Evolutionary conservation across 1,140 invertebrate species (phyloP), one percentile per base, ranked within the genome.

Genomic region (Mercenaria mercenaria): DNA sequence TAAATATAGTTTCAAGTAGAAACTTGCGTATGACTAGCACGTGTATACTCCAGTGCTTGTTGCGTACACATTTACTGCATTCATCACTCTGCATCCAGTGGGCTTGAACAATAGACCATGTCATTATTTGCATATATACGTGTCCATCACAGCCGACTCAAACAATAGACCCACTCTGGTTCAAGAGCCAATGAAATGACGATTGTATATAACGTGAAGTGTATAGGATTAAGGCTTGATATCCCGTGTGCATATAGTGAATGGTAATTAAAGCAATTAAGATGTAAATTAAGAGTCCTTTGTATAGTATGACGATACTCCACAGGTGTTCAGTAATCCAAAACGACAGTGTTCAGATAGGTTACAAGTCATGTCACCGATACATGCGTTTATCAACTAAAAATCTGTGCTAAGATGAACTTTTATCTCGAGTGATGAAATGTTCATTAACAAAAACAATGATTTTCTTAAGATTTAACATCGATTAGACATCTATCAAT

Each of bases 361-460:
- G 29, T n/a, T 50, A 76, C 39, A 47, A 76, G n/a, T 23, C n/a
- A 32, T 50, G 41, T 76, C 72, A 76, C 10, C n/a, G 23, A 26
- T 77, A 77, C 41, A 77, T 18, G 4, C 13, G 4, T 34, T 77
- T 77, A 77, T 77, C 74, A 50, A 32, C 1, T 10, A 3, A 6
- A 77, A 26, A 77, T 77, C 74, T 77, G 18, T 23, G 50, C 47
- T 41, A 26, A 2, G 34, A 50, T 20, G 20, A 50, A 50, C 41
- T 50, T 77, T 77, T 77, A 77, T 77, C 74, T 50, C 41, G 29
- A 50, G 74, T 52, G 74, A 77, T 77, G 47, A 77, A 77, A 77
- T 52, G n/a, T 77, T 77, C 74, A 77, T 77, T 77, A 77, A 29
- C n/a, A 39, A 39, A 72, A 23, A 72, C 67, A 72, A 72, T 72